Conservation (phyloP, 92 coral and sea anemone species). For the Palythoa grandis region DNA sequence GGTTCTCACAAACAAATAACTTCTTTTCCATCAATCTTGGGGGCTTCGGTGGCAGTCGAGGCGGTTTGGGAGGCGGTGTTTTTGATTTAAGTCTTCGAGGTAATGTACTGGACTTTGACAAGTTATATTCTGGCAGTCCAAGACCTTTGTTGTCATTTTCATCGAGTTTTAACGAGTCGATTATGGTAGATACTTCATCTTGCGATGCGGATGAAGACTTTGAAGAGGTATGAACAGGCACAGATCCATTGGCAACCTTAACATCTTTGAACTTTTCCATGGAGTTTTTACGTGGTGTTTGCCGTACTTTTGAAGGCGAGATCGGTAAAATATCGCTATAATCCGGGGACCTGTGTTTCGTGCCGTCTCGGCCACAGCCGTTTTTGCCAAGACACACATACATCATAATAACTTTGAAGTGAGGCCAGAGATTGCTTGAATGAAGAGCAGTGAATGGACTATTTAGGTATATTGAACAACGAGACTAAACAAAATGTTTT, state of each 20-base stretch:
- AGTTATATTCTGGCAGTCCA: constrained; percentile 23
- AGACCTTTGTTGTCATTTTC: constrained; percentile 65
- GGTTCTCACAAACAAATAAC: constrained; percentile 87
- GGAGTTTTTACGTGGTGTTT: constrained; percentile 11
- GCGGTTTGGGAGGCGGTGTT: constrained; percentile 91
- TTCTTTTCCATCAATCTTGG: constrained; percentile 95
- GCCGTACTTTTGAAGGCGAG: constrained; percentile 82
- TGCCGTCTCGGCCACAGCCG: constrained; percentile 65
- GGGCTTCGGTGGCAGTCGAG: constrained; percentile 93
- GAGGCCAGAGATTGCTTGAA: constrained; percentile 15
- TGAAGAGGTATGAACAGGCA: constrained; percentile 51
- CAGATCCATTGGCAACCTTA: constrained; percentile 44
- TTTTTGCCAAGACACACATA: constrained; percentile 84
- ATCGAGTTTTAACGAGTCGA: constrained; percentile 66
- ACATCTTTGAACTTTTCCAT: constrained; percentile 37
- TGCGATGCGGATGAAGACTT: constrained; percentile 37
- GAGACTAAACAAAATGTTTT: constrained; percentile 42
- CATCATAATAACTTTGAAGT: constrained; percentile 59
- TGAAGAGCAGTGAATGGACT: constrained; percentile 19
- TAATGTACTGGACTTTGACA: constrained; percentile 74
- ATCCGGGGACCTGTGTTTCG: constrained; percentile 80
- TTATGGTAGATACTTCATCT: constrained; percentile 49
- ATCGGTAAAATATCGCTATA: constrained; percentile 82
- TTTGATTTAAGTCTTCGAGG: constrained; percentile 74
- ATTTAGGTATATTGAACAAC: neutral